Evolutionary conservation across 2,113 vertebrate species (phyloP).

Genomic region (Chaenocephalus aceratus): DNA sequence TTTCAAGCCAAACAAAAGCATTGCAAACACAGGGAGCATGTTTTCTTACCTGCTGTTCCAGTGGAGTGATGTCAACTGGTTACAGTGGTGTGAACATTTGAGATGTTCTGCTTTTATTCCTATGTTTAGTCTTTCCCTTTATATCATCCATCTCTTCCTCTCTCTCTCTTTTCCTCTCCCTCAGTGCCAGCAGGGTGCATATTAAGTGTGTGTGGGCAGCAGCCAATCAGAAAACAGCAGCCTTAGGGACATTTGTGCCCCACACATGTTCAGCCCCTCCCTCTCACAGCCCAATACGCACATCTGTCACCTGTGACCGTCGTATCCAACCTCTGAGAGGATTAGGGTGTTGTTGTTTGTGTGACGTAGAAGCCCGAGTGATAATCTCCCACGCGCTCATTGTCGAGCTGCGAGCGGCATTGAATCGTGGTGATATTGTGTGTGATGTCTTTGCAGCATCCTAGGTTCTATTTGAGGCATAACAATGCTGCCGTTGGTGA

Average conservation of each 20-base stretch:
- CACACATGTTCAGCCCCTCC: constrained; percentile 57
- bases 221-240: constrained; percentile 72
- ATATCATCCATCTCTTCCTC: constrained; percentile 9
- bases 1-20: neutral
- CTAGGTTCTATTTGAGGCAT: neutral
- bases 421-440: constrained; percentile 12
- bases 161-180: constrained; percentile 11
- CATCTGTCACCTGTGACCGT: constrained; percentile 58
- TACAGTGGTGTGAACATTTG: neutral
- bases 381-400: constrained; percentile 26
- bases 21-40: neutral
- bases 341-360: constrained; percentile 42
- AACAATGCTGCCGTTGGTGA: constrained; percentile 17
- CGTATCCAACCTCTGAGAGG: constrained; percentile 50
- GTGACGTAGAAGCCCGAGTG: constrained; percentile 14
- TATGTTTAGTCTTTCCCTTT: constrained; percentile 4
- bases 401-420: neutral
- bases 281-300: constrained; percentile 14
- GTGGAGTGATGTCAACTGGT: constrained; percentile 11
- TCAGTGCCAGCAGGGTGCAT: constrained; percentile 50
- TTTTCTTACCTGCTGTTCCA: constrained; percentile 36
- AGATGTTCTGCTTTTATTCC: neutral
- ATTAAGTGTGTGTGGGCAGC: constrained; percentile 60
- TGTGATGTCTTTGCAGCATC: neutral
- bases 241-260: constrained; percentile 65